Evolutionary conservation across 2,797 vertebrate genomes (phyloP).

Genomic region (Esox masquinongy): DNA sequence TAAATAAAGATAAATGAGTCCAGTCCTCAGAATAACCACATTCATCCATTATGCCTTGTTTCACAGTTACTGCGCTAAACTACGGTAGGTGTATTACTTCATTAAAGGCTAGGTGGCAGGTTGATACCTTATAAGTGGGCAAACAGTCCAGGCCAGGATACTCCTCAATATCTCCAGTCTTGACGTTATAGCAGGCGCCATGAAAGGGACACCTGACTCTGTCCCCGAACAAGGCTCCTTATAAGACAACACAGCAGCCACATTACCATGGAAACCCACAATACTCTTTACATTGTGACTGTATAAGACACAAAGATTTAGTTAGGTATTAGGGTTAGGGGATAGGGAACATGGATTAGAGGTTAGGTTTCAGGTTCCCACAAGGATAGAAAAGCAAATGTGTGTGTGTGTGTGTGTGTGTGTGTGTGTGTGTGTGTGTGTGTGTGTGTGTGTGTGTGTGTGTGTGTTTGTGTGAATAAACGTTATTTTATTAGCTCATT

Average conservation of each 20-base stretch:
- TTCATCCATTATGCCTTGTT: neutral
- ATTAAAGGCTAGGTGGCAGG: neutral
- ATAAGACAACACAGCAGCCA: slow-evolving; percentile 1
- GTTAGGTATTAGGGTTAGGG: too few species aligned
- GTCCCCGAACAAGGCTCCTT: slow-evolving; percentile 77
- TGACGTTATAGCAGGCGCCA: slow-evolving; percentile 84
- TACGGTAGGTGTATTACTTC: neutral
- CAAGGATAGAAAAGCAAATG: too few species aligned
- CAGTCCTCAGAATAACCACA: neutral
- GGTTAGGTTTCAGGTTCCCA: too few species aligned
- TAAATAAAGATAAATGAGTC: slow-evolving; percentile 14
- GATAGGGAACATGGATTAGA: too few species aligned
- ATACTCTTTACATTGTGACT: neutral
- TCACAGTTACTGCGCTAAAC: neutral
- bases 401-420: too few species aligned
- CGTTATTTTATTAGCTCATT: too few species aligned
- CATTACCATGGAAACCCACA: neutral
- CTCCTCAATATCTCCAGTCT: slow-evolving; percentile 89
- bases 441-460: too few species aligned
- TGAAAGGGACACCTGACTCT: slow-evolving; percentile 88
- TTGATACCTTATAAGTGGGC: slow-evolving; percentile 78
- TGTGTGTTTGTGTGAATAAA: too few species aligned
- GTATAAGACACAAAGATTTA: too few species aligned
- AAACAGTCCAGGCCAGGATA: slow-evolving; percentile 85
- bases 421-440: too few species aligned